Percentiles rank a stretch among this genome's conserved stretches.
Evolutionary conservation across 2,113 vertebrate genomes (phyloP).

Genomic region (Istiophorus platypterus): DNA sequence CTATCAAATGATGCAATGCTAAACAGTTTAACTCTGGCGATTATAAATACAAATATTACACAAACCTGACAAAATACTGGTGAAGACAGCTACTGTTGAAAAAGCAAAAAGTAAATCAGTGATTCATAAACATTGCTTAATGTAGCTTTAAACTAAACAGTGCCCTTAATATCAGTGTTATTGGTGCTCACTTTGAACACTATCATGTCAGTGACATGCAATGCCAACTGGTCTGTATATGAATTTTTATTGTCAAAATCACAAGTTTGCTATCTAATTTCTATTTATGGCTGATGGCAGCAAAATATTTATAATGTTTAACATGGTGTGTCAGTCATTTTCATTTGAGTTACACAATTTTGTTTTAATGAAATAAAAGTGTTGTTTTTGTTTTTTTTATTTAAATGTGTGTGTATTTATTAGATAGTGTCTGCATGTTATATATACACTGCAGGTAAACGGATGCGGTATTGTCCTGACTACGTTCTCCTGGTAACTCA

Average conservation of each 20-base stretch:
- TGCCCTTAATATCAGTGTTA: constrained; percentile 20
- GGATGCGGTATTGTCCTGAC: neutral
- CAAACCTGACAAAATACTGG: neutral
- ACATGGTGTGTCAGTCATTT: neutral
- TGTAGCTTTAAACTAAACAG: constrained; percentile 6
- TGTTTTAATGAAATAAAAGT: constrained; percentile 31
- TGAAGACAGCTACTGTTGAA: neutral
- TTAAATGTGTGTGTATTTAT: neutral
- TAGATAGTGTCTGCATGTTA: neutral
- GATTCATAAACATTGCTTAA: neutral
- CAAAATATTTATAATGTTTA: constrained; percentile 27
- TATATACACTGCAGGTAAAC: neutral
- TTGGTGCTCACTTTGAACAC: constrained; percentile 4
- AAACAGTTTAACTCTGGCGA: neutral
- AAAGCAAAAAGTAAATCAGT: neutral
- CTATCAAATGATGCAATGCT: neutral
- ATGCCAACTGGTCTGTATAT: neutral
- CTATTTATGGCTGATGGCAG: neutral
- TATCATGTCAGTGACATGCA: neutral
- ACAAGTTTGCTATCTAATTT: neutral
- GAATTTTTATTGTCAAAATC: constrained; percentile 7
- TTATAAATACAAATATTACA: neutral
- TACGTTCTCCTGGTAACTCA: neutral
- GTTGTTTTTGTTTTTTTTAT: no score
- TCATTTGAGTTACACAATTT: neutral